Conservation (phyloP, 1,140 invertebrate species). For the Drosophila parabipectinata region DNA sequence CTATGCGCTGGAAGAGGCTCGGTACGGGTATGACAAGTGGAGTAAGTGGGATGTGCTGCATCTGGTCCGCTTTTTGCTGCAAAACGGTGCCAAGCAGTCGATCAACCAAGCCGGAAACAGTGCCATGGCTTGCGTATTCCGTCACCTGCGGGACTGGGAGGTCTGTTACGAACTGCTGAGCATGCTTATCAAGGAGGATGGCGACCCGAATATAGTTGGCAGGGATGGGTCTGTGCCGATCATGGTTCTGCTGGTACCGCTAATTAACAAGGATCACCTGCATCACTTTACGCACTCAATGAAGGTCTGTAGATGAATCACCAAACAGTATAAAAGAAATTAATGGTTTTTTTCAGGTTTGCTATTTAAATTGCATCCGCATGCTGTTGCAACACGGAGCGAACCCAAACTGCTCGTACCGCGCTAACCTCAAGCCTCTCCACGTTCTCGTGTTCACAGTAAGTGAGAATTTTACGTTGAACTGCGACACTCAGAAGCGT, state of each 20-base stretch:
- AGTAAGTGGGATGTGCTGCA: slow-evolving; percentile 90
- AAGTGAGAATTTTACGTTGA: slow-evolving; percentile 89
- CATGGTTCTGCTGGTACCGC: slow-evolving; percentile 90
- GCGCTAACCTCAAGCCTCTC: slow-evolving; percentile 88
- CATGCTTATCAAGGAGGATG: slow-evolving; percentile 89
- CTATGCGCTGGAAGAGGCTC: slow-evolving; percentile 89
- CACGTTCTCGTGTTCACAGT: slow-evolving; percentile 90
- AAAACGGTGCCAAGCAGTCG: slow-evolving; percentile 88
- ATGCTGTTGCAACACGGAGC: slow-evolving; percentile 89
- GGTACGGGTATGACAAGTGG: slow-evolving; percentile 88
- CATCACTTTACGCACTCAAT: slow-evolving; percentile 90
- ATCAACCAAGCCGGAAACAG: slow-evolving; percentile 90
- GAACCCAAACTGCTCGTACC: slow-evolving; percentile 90
- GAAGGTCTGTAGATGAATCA: slow-evolving; percentile 85
- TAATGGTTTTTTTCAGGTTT: slow-evolving; percentile 85
- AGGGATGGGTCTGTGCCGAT: slow-evolving; percentile 89
- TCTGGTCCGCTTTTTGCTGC: slow-evolving; percentile 87
- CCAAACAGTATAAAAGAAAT: neutral
- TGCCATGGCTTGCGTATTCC: slow-evolving; percentile 88
- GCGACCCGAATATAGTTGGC: slow-evolving; percentile 89
- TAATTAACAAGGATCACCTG: slow-evolving; percentile 90
- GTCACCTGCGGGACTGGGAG: slow-evolving; percentile 91
- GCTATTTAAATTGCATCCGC: slow-evolving; percentile 90
- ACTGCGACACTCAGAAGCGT: slow-evolving; percentile 87
- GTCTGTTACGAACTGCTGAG: slow-evolving; percentile 89